Base-by-base conservation (phyloP, 2,113 vertebrate species). In the Thermophis baileyi region DNA sequence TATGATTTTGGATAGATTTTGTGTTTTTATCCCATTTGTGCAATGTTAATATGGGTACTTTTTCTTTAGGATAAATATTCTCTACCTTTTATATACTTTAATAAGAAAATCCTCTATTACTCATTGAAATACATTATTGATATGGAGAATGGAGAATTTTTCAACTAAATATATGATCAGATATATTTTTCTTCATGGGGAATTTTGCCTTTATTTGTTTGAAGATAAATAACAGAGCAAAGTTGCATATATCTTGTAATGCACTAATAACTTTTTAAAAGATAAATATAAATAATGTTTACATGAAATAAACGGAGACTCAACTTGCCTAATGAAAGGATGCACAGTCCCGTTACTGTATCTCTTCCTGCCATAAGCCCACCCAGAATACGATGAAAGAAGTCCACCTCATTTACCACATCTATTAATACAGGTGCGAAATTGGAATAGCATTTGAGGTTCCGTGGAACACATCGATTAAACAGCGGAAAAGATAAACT, bases 381-480 rank as follows among this genome's bases (percentile, higher is more conserved):
- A 53, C 98, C 96, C 30, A 98, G 96, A 94, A 97, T 95, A 57
- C 94, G 97, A 47, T 98, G 98, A 92, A 98, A 97, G 92, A 95
- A 63, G 87, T 98, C 97, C 60, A 94, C 95, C 91, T 98, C 97
- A 81, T 98, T 98, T 88, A 97, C 95, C 93, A 94, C 95, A 27
- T 89, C 93, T 94, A 98, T 95, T 92, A 98, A 89, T 57, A 97
- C 94, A 40, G 97, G 94, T 0, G 97, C 96, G 88, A 98, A 98
- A 18, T 95, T 93, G 89, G 97, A 97, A 94, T 98, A 98, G 93
- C 98, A 98, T 91, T 97, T 97, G 4, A 97, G 94, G 27, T 96
- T 98, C 94, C 96, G 97, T 92, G 98, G 98, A 92, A 98, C 88
- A 85, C 98, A 98, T 55, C 97, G 97, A 96, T 98, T 98, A 94